Evolutionary conservation across 2,113 vertebrate species (phyloP).

Genomic region (Sorex araneus): DNA sequence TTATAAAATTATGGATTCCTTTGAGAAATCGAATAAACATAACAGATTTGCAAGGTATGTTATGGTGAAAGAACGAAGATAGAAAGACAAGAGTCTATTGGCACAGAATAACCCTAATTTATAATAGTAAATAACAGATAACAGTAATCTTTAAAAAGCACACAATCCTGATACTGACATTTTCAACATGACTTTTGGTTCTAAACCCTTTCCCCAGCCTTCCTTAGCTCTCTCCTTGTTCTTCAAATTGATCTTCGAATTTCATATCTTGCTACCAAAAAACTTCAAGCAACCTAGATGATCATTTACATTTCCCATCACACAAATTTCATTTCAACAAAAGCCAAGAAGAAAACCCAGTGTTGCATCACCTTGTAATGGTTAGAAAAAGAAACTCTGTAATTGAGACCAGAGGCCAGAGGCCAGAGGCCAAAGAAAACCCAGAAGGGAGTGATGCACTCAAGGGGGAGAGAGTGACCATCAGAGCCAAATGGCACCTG

Average conservation of each 20-base stretch:
- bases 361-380: neutral
- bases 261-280: neutral
- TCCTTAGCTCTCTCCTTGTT: neutral
- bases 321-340: neutral
- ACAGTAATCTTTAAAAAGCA: neutral
- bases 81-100: neutral
- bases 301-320: neutral
- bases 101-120: neutral
- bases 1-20: neutral
- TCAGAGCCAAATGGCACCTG: neutral
- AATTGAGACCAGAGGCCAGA: neutral
- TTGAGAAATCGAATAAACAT: slow-evolving; percentile 15
- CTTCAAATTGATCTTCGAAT: neutral
- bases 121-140: neutral
- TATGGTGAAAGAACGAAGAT: neutral
- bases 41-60: neutral
- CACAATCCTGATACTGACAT: neutral
- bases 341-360: neutral
- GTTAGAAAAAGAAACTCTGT: neutral
- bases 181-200: neutral
- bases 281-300: neutral
- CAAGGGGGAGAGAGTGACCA: neutral
- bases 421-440: slow-evolving; percentile 1
- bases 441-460: neutral
- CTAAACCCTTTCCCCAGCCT: neutral